Base-by-base conservation (phyloP, 2,113 vertebrate species). In the Chamaetylas fuelleborni region DNA sequence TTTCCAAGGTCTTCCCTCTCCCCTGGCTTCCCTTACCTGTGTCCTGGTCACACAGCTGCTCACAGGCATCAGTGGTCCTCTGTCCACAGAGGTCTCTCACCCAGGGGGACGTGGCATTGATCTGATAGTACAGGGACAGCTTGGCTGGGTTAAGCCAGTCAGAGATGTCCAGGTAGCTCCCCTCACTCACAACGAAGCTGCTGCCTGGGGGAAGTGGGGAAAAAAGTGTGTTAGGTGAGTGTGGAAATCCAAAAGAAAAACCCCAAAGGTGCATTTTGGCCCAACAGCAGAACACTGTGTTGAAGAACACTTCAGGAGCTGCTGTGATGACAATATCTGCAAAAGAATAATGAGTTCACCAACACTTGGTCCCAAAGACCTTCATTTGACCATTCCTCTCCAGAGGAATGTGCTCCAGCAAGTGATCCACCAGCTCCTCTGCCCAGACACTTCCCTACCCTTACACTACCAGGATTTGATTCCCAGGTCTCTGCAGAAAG, bases 91-190 rank as follows among this genome's bases (percentile, higher is more conserved):
- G 99, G 84, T 99, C 99, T 81, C 98, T 98, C 85, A 99, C 98
- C 99, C 99, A 99, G 8, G 99, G 99, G 4, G 98, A 99, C 0
- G 99, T 99, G 29, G 99, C 98, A 43, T 99, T 99, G 96, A 98
- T 99, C 97, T 99, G 99, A 81, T 99, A 99, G 97, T 99, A 99
- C 38, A 99, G 97, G 33, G 98, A 99, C 50, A 99, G 97, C 95
- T 99, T 99, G 87, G 99, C 99, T 7, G 99, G 99, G 95, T 99
- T 99, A 36, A 99, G 95, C 99, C 99, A 99, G 95, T 99, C 99
- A 0, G 99, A 99, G 71, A 99, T 98, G 86, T 99, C 99, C 98
- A 99, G 94, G 97, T 98, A 99, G 97, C 99, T 99, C 60, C 99
- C 99, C 97, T 99, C 99, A 1, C 99, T 99, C 93, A 99, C 99